Base-by-base conservation (phyloP, 2,113 vertebrate genomes). In the Gila orcuttii region DNA sequence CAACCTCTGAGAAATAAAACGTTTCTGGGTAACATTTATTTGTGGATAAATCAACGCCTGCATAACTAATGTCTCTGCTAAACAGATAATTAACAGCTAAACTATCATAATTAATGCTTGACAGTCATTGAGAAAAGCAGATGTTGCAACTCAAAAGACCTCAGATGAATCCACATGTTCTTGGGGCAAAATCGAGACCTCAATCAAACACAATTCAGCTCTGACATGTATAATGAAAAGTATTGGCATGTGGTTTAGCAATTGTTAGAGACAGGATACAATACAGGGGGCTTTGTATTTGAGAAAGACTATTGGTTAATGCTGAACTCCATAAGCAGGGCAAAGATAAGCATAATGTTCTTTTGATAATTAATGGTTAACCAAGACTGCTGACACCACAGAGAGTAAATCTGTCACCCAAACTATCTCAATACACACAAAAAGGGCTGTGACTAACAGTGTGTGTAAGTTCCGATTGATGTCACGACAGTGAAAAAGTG, bases 351-450 rank as follows among this genome's bases (percentile, higher is more conserved):
- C 31, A 79, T 81, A 73, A 88, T 50, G 80, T 62, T 83, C 71
- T 52, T 55, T 64, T 80, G 55, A 83, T 86, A 89, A 89, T 86
- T 59, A 79, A 86, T 42, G 88, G 86, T 55, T 84, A 64, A 71
- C 39, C 74, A 19, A 74, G 71, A 86, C 84, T 83, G 88, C 87
- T 88, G 83, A 91, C 79, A 78, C 68, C 69, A 68, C 77, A 83
- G 13, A 74, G 15, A 75, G 83, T 87, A 90, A 90, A 92, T 84
- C 86, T 83, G 85, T 89, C 91, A 89, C 86, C 87, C 86, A 75
- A 84, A 52, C 74, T 79, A 74, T 84, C 74, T 90, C 86, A 89
- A 74, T 81, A 84, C 36, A 85, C 81, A 86, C 74, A 47, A 19
- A 74, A 6, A 80, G 21, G 9, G 19, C 83, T 84, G 42, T 87